A percentile compares a stretch with the other conserved stretches of the same genome.
Evolutionary conservation across 2,797 vertebrate genomes (phyloP).

Genomic region (Chiroxiphia lanceolata): DNA sequence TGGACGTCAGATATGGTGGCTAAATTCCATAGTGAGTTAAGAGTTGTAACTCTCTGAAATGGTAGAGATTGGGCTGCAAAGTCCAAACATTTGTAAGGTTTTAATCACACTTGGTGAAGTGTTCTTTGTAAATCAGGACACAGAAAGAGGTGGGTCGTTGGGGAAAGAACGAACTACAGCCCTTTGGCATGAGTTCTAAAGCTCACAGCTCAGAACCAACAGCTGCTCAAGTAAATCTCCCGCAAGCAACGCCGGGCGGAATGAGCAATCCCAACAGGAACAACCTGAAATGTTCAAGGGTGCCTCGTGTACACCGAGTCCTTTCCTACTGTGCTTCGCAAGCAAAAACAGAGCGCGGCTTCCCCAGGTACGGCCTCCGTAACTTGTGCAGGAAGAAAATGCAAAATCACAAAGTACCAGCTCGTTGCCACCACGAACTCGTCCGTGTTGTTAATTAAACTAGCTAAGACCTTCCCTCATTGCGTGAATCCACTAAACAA

Average conservation of each 20-base stretch:
- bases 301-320: constrained; percentile 52
- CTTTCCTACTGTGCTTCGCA: constrained; percentile 63
- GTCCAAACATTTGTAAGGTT: constrained; percentile 59
- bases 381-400: constrained; percentile 67
- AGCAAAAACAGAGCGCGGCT: constrained; percentile 59
- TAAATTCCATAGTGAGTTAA: constrained; percentile 71
- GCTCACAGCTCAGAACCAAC: constrained; percentile 71
- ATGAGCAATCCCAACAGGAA: constrained; percentile 68
- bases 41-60: constrained; percentile 67
- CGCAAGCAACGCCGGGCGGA: constrained; percentile 53
- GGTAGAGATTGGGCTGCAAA: constrained; percentile 58
- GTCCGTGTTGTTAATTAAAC: constrained; percentile 65
- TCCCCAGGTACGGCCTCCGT: constrained; percentile 60
- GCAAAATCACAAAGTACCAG: constrained; percentile 63
- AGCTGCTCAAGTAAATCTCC: constrained; percentile 65
- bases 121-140: constrained; percentile 63
- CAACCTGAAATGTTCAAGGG: constrained; percentile 70
- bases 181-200: constrained; percentile 75
- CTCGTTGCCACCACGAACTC: constrained; percentile 44
- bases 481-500: constrained; percentile 71
- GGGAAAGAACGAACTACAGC: constrained; percentile 62
- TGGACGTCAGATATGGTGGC: constrained; percentile 66
- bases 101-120: constrained; percentile 55
- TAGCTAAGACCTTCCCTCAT: constrained; percentile 65
- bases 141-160: constrained; percentile 35